Conservation (phyloP, 1,140 invertebrate species). For the Lordiphosa clarofinis region DNA sequence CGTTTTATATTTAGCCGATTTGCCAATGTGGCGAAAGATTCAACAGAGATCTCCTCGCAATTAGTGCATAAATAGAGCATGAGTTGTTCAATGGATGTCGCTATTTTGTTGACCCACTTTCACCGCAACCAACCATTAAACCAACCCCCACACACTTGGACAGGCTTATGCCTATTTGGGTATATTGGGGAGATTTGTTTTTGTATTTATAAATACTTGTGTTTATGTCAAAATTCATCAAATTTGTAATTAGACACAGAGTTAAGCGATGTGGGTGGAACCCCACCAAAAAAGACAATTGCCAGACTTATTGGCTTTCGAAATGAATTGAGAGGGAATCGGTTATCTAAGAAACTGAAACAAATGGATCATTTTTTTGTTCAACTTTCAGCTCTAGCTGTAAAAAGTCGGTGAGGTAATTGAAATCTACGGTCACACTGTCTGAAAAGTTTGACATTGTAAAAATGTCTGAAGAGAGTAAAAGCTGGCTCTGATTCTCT, state of each 20-base stretch:
- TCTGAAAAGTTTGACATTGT: no score
- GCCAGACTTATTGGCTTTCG: no score
- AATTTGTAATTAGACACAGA: constrained; percentile 57
- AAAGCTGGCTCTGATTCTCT: no score
- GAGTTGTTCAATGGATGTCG: constrained; percentile 41
- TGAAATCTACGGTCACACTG: no score
- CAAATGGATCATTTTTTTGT: no score
- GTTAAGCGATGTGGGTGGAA: not conserved
- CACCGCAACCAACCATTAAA: constrained; percentile 22
- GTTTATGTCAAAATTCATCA: constrained; percentile 37
- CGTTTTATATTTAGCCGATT: constrained; percentile 72
- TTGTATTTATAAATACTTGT: constrained; percentile 50
- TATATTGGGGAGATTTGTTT: constrained; percentile 1
- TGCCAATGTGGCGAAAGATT: constrained; percentile 26
- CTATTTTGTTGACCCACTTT: constrained; percentile 66
- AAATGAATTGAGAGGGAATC: no score
- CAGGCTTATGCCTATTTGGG: constrained; percentile 65
- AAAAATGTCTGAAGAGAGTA: no score
- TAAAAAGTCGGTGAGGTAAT: no score
- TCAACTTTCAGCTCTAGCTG: no score
- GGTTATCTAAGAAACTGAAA: no score
- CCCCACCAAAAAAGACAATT: not conserved
- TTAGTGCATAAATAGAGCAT: constrained; percentile 27
- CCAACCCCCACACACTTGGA: constrained; percentile 7
- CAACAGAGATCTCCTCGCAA: constrained; percentile 15